phyloP scores from a whole-genome alignment of 2,888 invertebrate genomes.

The Dynastes maya region DNA sequence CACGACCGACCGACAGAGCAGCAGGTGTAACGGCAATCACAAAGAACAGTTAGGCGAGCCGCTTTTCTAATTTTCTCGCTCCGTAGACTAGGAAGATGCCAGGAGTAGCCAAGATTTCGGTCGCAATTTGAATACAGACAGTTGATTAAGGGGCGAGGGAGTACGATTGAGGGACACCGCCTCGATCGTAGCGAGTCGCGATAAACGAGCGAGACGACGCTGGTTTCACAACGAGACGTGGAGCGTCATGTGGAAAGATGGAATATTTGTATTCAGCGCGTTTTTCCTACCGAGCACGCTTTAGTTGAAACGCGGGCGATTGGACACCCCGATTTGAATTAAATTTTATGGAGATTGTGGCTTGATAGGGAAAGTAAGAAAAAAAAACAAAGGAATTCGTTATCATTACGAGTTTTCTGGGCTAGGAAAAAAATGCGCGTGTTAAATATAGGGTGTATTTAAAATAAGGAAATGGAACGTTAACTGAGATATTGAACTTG shows the following conservation, averaged over 20 bases:
- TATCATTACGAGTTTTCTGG: not conserved
- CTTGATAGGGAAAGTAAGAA: not conserved
- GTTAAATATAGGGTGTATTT: too few relatives aligned
- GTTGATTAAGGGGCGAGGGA: slow-evolving; percentile 36
- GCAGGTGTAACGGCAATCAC: slow-evolving; percentile 42
- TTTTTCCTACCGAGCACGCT: not conserved
- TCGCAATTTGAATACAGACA: slow-evolving; percentile 40
- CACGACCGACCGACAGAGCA: not conserved
- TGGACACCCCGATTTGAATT: not conserved
- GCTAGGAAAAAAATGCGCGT: not conserved
- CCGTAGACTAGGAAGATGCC: slow-evolving; percentile 1
- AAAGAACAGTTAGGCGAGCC: slow-evolving; percentile 36
- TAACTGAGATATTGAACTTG: too few relatives aligned
- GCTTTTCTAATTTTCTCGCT: slow-evolving; percentile 38
- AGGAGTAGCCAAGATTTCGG: slow-evolving; percentile 18
- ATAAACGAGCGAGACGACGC: not conserved
- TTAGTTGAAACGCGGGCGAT: not conserved
- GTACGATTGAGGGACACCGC: slow-evolving; percentile 6
- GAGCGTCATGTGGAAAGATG: not conserved
- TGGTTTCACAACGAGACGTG: not conserved
- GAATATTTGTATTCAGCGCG: slow-evolving; percentile 24
- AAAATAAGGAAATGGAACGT: too few relatives aligned
- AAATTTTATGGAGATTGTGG: not conserved
- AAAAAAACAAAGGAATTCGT: not conserved
- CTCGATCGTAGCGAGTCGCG: not conserved